A percentile compares a stretch with the other conserved stretches of the same genome.
Evolutionary conservation across 2,888 invertebrate genomes (phyloP).

Genomic region (Dasysyrphus albostriatus): DNA sequence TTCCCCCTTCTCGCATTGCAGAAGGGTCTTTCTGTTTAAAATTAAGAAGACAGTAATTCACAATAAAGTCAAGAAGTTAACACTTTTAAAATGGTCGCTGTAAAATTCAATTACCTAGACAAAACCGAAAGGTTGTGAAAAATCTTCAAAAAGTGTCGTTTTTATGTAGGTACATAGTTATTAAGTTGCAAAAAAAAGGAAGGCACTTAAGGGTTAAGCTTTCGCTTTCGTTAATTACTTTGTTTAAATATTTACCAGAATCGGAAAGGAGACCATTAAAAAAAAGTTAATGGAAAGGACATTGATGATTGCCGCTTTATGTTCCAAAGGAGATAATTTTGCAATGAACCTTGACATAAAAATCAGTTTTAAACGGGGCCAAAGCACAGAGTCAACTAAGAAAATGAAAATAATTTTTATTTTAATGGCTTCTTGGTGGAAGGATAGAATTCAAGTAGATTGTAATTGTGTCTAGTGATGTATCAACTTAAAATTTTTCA

Average conservation of each 20-base stretch:
- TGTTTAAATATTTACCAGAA: constrained; percentile 16
- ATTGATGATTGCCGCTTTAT: constrained; percentile 24
- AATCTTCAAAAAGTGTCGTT: constrained; percentile 22
- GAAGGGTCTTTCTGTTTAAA: constrained; percentile 3
- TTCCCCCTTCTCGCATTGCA: background rate
- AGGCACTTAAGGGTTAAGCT: background rate
- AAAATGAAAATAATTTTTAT: background rate
- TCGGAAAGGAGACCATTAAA: background rate
- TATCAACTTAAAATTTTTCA: no score
- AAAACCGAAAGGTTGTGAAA: constrained; percentile 21
- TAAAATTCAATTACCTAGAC: constrained; percentile 26
- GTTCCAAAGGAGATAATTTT: constrained; percentile 2
- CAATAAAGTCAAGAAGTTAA: constrained; percentile 28
- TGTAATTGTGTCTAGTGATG: background rate
- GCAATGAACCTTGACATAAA: constrained; percentile 28
- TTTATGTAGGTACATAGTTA: background rate
- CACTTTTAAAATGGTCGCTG: constrained; percentile 16
- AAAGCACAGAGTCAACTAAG: background rate
- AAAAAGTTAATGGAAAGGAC: background rate
- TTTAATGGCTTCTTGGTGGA: background rate
- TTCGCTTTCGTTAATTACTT: constrained; percentile 30
- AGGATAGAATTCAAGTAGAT: background rate
- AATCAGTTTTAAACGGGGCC: constrained; percentile 2
- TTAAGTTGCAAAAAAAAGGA: background rate
- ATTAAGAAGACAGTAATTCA: constrained; percentile 14